Evolutionary conservation across 2,113 vertebrate species (phyloP), one percentile per base, ranked within the genome.

Genomic region (Phodopus roborovskii): DNA sequence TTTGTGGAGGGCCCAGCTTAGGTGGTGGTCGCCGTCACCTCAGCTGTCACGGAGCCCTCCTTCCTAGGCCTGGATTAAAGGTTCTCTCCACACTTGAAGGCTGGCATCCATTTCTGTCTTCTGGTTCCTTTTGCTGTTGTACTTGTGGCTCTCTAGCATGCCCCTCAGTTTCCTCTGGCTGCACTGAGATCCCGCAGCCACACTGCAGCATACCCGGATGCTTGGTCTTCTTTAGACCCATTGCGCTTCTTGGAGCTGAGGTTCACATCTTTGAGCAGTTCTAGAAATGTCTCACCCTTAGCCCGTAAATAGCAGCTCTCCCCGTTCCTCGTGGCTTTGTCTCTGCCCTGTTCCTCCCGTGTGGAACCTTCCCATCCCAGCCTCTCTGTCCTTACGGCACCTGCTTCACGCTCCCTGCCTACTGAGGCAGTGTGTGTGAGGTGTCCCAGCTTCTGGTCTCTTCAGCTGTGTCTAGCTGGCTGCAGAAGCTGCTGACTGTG

Each of bases 391-490:
- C 68, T n/a, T 13, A 26, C 1, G 48, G 16, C 39, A 1, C 39
- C 75, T 68, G n/a, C 53, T 19, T 75, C 53, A 42, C 26, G 2
- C 56, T 42, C 83, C 22, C 12, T 16, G 26, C 24, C 86, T 42
- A 19, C 28, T 73, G 16, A 39, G 66, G 66, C 45, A n/a, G 45
- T 56, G 7, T 30, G 7, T 30, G 19, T 15, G 3, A 3, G 71
- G 88, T 7, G 16, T 2, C 0, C 84, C 28, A 4, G n/a, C 2
- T 2, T 24, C 79, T 39, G 2, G 12, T 66, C 71, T 26, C n/a
- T 33, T 13, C 13, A 12, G 75, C 86, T 5, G 85, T 2, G 3
- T 26, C n/a, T 24, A 0, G 15, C n/a, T 0, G 0, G 53, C 58
- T 7, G 20, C 26, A 24, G 64, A 9, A 42, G 62, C 9, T 81